Evolutionary conservation across 92 coral and sea anemone species (phyloP).

Genomic region (Chrysogorgia sp.): DNA sequence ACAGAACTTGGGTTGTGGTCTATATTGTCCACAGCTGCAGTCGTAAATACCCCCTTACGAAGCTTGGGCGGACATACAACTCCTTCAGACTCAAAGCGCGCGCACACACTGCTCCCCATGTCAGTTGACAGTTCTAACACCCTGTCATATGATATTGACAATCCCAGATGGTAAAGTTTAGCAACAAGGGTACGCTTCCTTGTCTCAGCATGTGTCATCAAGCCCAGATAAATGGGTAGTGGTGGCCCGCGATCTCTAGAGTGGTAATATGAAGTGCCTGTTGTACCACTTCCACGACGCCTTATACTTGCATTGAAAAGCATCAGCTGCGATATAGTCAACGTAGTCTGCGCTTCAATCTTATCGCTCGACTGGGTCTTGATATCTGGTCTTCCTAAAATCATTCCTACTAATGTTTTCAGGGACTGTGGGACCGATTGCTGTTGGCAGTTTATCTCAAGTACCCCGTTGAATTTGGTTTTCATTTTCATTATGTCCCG

Average conservation of each 20-base stretch:
- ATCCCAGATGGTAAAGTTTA: conserved; percentile 43
- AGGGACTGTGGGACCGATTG: too few relatives aligned
- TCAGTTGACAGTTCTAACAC: conserved; percentile 69
- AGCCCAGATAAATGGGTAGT: conserved; percentile 3
- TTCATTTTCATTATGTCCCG: too few relatives aligned
- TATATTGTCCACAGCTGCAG: conserved; percentile 70
- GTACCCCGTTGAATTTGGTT: too few relatives aligned
- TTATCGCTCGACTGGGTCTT: too few relatives aligned
- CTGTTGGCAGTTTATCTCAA: too few relatives aligned
- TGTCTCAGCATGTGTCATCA: conserved; percentile 15
- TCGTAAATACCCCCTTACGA: conserved; percentile 54
- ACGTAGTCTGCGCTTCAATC: too few relatives aligned
- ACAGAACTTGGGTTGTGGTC: conserved; percentile 76
- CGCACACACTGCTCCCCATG: conserved; percentile 65
- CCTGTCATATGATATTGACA: conserved; percentile 63
- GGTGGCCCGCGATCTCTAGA: neutral
- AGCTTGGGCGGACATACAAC: conserved; percentile 68
- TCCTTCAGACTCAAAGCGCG: conserved; percentile 53
- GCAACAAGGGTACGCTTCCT: conserved; percentile 23
- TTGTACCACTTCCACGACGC: too few relatives aligned
- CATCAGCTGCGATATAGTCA: too few relatives aligned
- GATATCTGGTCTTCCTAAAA: too few relatives aligned
- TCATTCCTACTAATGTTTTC: too few relatives aligned
- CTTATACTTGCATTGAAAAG: too few relatives aligned
- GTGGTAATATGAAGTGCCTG: too few relatives aligned